phyloP scores from a whole-genome alignment of 2,888 invertebrate genomes.

The Cryptophagus acutangulus region DNA sequence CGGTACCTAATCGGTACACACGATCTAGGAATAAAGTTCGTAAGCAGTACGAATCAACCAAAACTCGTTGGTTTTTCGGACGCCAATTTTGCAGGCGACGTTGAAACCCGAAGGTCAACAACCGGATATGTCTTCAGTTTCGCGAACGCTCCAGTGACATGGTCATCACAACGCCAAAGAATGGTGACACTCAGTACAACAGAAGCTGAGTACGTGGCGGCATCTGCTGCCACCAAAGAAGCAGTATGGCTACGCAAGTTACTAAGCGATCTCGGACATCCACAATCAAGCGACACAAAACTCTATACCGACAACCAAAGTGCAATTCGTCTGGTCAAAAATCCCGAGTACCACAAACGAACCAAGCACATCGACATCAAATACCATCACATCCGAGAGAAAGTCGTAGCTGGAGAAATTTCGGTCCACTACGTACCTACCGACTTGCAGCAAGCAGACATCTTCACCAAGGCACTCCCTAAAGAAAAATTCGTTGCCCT shows the following conservation, averaged over 20 bases:
- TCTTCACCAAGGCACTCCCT: constrained; percentile 9
- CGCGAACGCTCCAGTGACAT: constrained; percentile 26
- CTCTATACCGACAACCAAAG: no score
- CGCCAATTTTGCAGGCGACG: constrained; percentile 14
- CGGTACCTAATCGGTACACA: constrained; percentile 30
- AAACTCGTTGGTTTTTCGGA: constrained; percentile 11
- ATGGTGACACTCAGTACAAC: constrained; percentile 30
- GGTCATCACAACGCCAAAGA: constrained; percentile 28
- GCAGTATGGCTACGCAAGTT: constrained; percentile 20
- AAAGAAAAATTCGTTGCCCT: not conserved
- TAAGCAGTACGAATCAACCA: constrained; percentile 13
- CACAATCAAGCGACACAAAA: no score
- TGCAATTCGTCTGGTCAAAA: no score
- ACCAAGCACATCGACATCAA: constrained; percentile 12
- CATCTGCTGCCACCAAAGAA: constrained; percentile 27
- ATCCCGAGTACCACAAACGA: constrained; percentile 11
- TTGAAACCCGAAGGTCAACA: constrained; percentile 12
- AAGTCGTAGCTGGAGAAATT: constrained; percentile 3
- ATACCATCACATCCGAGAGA: constrained; percentile 12
- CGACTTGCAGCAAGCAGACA: constrained; percentile 10
- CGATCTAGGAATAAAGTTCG: constrained; percentile 19
- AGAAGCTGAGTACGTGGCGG: constrained; percentile 32
- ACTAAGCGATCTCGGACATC: constrained; percentile 7
- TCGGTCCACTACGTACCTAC: constrained; percentile 3
- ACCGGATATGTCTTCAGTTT: constrained; percentile 27